Evolutionary conservation across 2,888 invertebrate species (phyloP).

Genomic region (Cremastinae sp.): DNA sequence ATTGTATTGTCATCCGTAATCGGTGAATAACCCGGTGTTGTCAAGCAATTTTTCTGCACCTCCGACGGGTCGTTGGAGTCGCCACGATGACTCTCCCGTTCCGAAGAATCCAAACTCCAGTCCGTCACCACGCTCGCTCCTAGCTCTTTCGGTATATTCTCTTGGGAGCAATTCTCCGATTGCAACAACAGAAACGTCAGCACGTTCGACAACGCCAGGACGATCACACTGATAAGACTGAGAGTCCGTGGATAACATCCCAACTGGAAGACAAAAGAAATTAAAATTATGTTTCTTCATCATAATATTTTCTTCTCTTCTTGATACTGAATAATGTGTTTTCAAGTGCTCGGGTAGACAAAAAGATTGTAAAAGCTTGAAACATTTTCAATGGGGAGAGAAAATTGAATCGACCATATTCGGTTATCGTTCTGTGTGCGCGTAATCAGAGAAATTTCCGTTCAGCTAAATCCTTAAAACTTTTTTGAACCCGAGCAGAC

Average conservation of each 20-base stretch:
- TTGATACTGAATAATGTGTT: too few relatives aligned
- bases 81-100: constrained; percentile 28
- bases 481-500: constrained; percentile 14
- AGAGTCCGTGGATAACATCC: constrained; percentile 87
- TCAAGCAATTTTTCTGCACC: constrained; percentile 62
- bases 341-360: too few relatives aligned
- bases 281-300: not conserved
- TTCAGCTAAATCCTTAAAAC: constrained; percentile 12
- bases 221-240: constrained; percentile 84
- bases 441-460: constrained; percentile 19
- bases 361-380: too few relatives aligned
- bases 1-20: constrained; percentile 70
- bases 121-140: constrained; percentile 70
- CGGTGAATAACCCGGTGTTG: constrained; percentile 65
- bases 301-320: too few relatives aligned
- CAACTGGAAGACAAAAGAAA: constrained; percentile 73
- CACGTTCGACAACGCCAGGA: constrained; percentile 85
- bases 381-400: not conserved
- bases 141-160: constrained; percentile 60
- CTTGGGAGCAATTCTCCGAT: constrained; percentile 80
- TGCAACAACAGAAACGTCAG: constrained; percentile 83
- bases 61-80: constrained; percentile 53
- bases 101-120: constrained; percentile 55
- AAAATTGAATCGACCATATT: not conserved
- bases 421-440: not conserved